Conservation (phyloP, 2,113 vertebrate genomes). For the Hystrix brachyura region DNA sequence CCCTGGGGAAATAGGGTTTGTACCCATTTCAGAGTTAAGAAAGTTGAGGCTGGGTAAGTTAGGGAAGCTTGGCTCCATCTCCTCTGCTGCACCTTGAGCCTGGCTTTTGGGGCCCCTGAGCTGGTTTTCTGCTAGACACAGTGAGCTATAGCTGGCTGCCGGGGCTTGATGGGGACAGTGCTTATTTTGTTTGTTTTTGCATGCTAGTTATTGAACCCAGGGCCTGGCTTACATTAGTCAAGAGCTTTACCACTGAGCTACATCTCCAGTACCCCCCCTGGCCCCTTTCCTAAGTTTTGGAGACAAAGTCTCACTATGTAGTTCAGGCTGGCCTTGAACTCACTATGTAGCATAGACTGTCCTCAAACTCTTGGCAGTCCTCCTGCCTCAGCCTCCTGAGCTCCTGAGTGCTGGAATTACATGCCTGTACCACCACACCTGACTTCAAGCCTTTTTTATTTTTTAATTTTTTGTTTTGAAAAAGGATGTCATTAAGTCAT, state of each 20-base stretch:
- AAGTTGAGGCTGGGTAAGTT: not conserved
- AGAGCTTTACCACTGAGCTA: not conserved
- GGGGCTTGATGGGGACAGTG: accelerated
- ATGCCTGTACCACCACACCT: not conserved
- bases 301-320: not conserved
- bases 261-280: not conserved
- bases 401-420: not conserved
- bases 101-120: not conserved
- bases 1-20: not conserved
- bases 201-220: not conserved
- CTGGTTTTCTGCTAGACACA: not conserved
- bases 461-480: not conserved
- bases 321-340: not conserved
- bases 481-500: not conserved
- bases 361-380: not conserved
- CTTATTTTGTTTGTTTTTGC: not conserved
- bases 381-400: not conserved
- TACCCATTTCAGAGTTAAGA: not conserved
- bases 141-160: not conserved
- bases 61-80: not conserved
- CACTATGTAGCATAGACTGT: not conserved
- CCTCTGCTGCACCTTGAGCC: not conserved
- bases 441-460: not conserved
- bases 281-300: not conserved
- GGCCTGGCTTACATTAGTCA: not conserved